phyloP scores from a whole-genome alignment of 2,113 vertebrate species.

The Lipotes vexillifer region DNA sequence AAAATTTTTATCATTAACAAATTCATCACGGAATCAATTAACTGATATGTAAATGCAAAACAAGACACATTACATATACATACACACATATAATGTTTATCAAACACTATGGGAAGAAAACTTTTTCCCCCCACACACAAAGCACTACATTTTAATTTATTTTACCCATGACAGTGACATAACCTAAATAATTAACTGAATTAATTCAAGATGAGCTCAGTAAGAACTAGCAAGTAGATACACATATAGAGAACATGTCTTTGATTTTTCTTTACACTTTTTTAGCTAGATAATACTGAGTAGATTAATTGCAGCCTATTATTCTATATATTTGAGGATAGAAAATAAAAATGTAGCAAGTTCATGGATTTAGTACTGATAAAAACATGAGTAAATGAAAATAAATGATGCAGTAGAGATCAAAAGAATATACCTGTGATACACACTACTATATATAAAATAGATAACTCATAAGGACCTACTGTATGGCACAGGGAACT shows the following conservation, averaged over 20 bases:
- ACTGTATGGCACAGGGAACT: too few relatives aligned
- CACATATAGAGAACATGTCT: not conserved
- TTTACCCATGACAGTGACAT: conserved; percentile 73
- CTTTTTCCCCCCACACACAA: not conserved
- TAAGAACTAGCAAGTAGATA: not conserved
- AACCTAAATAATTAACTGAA: not conserved
- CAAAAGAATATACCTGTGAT: not conserved
- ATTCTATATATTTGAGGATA: not conserved
- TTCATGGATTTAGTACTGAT: not conserved
- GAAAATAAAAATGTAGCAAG: not conserved
- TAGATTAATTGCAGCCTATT: not conserved
- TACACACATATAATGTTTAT: not conserved
- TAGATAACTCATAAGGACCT: too few relatives aligned
- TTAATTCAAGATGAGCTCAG: not conserved
- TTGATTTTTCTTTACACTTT: not conserved
- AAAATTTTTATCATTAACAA: not conserved
- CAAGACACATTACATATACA: not conserved
- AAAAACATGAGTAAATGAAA: not conserved
- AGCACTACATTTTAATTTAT: not conserved
- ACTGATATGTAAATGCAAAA: not conserved
- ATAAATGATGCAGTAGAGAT: not conserved
- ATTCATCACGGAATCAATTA: not conserved
- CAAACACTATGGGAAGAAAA: not conserved
- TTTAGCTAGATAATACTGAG: not conserved
- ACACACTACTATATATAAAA: too few relatives aligned